These are phyloP conservation scores for Elegia similella DNA, from an alignment of 2,888 invertebrate species.

Conservation along the genomic window DNA sequence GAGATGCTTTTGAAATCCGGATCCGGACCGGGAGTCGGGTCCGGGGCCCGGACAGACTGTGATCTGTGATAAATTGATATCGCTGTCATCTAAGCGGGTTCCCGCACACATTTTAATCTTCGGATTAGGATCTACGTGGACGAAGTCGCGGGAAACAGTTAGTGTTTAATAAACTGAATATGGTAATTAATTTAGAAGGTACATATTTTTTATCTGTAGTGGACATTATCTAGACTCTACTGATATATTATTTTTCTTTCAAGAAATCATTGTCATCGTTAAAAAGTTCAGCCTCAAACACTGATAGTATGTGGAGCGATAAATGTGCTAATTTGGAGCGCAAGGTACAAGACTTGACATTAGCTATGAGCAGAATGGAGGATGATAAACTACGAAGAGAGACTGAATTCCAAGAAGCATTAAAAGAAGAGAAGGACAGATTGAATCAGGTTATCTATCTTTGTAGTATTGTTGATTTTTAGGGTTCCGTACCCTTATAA, in stretches of 20 bases:
- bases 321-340: conserved; percentile 64
- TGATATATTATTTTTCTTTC: conserved; percentile 20
- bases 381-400: conserved; percentile 63
- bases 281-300: conserved; percentile 57
- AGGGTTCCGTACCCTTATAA: too few relatives aligned
- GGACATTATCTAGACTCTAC: too few relatives aligned
- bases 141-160: too few relatives aligned
- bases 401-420: conserved; percentile 57
- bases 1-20: too few relatives aligned
- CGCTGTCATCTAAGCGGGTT: too few relatives aligned
- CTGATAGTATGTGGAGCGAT: conserved; percentile 68
- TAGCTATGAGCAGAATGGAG: conserved; percentile 60
- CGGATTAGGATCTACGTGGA: too few relatives aligned
- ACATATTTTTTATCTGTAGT: conserved; percentile 10
- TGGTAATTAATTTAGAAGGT: background rate
- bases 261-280: conserved; percentile 55
- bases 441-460: conserved; percentile 48
- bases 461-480: too few relatives aligned
- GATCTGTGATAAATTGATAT: too few relatives aligned
- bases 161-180: background rate
- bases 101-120: too few relatives aligned
- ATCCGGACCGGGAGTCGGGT: too few relatives aligned
- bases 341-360: conserved; percentile 62
- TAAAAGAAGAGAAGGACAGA: conserved; percentile 67
- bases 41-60: too few relatives aligned